Evolutionary conservation across 2,888 invertebrate genomes (phyloP), one percentile per base, ranked within the genome.

Genomic region (Pseudococcus jackbeardsleyi): DNA sequence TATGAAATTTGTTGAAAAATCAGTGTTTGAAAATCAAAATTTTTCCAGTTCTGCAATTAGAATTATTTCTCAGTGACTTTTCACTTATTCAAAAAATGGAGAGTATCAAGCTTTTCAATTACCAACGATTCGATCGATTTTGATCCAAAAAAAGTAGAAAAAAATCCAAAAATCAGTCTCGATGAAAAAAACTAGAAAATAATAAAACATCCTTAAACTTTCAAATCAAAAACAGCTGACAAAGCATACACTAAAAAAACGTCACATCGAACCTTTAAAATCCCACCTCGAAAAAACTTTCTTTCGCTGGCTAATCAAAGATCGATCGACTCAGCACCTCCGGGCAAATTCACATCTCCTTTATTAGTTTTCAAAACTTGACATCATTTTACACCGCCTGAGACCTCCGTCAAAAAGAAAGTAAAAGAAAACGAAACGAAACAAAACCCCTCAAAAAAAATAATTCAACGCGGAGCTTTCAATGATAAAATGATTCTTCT

Each of bases 401-500:
- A 33, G 26, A 54, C n/a, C n/a, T 50, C 42, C 42, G 50, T 15
- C 15, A 22, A 22, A 64, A 64, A 64, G 64, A 64, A 64, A 64
- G 64, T 64, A 64, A 64, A 64, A 22, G 64, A 64, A 64, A 64
- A 22, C 64, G 42, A 42, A 42, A 42, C 42, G 9, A 42, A 42
- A 42, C 6, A 42, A 42, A 42, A 42, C 1, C 1, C 26, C 42
- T 42, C n/a, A n/a, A 42, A 22, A 64, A 22, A 64, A 64, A 64
- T 22, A 64, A 64, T 8, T 9, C 0, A 15, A 19, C 42, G 42
- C 42, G 42, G 22, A 64, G 64, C 64, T 64, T 64, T 64, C 64
- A 22, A 22, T 22, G 64, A 64, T 64, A 22, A 64, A 64, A 64
- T 64, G 64, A 64, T 64, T 64, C 19, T 64, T 64, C 64, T 64